These are phyloP conservation scores for Clarias gariepinus DNA, from an alignment of 2,113 vertebrate genomes.

Conservation along the genomic window DNA sequence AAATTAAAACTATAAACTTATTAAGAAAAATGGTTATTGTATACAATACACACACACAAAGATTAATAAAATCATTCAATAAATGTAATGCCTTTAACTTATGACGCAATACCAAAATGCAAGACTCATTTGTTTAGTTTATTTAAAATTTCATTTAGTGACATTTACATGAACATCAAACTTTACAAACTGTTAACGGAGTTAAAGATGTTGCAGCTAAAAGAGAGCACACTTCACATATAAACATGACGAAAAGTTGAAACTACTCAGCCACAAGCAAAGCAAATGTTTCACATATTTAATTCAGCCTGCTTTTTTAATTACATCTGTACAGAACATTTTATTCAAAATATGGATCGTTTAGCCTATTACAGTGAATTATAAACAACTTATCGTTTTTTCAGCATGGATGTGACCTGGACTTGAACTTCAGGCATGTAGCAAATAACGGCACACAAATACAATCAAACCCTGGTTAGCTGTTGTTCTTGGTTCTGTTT, in stretches of 20 bases:
- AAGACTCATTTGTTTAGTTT: background rate
- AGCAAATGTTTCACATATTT: background rate
- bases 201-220: slow-evolving; percentile 17
- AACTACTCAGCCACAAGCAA: background rate
- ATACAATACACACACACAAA: background rate
- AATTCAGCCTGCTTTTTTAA: background rate
- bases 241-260: background rate
- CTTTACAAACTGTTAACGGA: slow-evolving; percentile 9
- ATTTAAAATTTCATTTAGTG: background rate
- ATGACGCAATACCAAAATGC: background rate
- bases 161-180: background rate
- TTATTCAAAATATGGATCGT: background rate
- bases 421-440: background rate
- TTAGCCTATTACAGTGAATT: background rate
- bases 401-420: background rate
- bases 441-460: background rate
- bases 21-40: background rate
- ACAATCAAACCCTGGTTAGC: background rate
- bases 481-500: background rate
- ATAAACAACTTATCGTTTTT: background rate
- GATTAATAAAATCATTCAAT: too few species aligned
- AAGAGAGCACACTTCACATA: slow-evolving; percentile 15
- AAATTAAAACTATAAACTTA: background rate
- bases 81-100: too few species aligned
- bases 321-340: background rate